Conservation (phyloP, 2,888 invertebrate species). For the Nesidiocoris tenuis region DNA sequence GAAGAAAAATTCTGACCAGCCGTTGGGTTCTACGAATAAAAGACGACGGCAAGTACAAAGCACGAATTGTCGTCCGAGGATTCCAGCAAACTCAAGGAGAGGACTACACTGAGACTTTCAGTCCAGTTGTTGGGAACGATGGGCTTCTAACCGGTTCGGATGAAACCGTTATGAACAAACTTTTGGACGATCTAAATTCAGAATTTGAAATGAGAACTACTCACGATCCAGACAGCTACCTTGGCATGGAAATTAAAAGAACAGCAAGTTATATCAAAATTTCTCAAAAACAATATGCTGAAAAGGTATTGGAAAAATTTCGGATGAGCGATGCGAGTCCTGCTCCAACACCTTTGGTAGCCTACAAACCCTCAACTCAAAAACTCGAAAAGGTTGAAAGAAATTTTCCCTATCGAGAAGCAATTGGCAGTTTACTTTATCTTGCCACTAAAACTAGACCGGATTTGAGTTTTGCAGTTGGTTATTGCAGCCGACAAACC, state of each 20-base stretch:
- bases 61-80: conserved; percentile 30
- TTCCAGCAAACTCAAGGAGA: conserved; percentile 13
- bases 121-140: conserved; percentile 23
- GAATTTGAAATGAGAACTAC: too few relatives aligned
- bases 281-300: conserved; percentile 12
- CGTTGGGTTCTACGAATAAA: conserved; percentile 39
- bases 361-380: neutral
- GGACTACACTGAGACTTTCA: conserved; percentile 18
- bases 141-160: conserved; percentile 13
- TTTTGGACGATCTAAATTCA: too few relatives aligned
- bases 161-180: conserved; percentile 3
- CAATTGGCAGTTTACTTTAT: neutral
- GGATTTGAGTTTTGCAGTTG: neutral
- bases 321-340: neutral
- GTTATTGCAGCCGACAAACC: neutral
- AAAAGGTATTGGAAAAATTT: neutral
- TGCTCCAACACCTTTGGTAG: conserved; percentile 6
- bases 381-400: too few relatives aligned
- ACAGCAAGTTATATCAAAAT: conserved; percentile 6
- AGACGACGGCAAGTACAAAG: conserved; percentile 39
- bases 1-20: conserved; percentile 34
- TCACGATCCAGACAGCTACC: neutral
- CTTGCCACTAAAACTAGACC: neutral
- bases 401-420: neutral
- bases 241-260: conserved; percentile 7